A percentile compares a stretch with the other conserved stretches of the same genome.
phyloP scores from a whole-genome alignment of 2,797 vertebrate genomes.

The Adelosebastes latens region DNA sequence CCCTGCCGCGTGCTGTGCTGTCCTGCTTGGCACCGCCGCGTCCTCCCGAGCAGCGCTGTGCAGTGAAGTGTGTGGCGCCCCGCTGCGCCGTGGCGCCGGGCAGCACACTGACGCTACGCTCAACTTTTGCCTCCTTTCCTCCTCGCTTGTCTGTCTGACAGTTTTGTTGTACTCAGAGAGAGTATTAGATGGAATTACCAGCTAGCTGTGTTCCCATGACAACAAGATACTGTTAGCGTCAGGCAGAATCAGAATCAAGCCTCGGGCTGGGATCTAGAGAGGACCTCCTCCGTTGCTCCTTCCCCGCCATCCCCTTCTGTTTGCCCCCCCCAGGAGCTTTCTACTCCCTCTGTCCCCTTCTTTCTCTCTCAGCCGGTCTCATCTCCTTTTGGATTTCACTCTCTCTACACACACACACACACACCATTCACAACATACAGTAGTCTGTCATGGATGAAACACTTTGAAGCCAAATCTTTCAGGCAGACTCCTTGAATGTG shows the following conservation, averaged over 20 bases:
- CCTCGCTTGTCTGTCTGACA: conserved; percentile 23
- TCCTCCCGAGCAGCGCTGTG: conserved; percentile 24
- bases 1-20: not conserved
- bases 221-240: conserved; percentile 70
- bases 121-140: not conserved
- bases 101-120: not conserved
- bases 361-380: conserved; percentile 30
- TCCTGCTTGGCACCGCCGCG: not conserved
- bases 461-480: conserved; percentile 35
- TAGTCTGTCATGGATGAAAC: conserved; percentile 11
- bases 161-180: conserved; percentile 49
- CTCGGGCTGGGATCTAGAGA: conserved; percentile 38
- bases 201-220: conserved; percentile 72
- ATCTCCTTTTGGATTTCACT: conserved; percentile 32
- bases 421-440: conserved; percentile 19
- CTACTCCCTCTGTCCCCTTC: conserved; percentile 9
- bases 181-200: conserved; percentile 58
- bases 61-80: conserved; percentile 25
- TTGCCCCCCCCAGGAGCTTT: conserved; percentile 2
- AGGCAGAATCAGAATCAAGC: conserved; percentile 53
- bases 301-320: conserved; percentile 30
- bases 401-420: not conserved
- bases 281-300: conserved; percentile 28
- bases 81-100: not conserved
- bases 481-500: not conserved